Base-by-base conservation (phyloP, 2,888 invertebrate species). In the Scaptomyza cyrtandrae region DNA sequence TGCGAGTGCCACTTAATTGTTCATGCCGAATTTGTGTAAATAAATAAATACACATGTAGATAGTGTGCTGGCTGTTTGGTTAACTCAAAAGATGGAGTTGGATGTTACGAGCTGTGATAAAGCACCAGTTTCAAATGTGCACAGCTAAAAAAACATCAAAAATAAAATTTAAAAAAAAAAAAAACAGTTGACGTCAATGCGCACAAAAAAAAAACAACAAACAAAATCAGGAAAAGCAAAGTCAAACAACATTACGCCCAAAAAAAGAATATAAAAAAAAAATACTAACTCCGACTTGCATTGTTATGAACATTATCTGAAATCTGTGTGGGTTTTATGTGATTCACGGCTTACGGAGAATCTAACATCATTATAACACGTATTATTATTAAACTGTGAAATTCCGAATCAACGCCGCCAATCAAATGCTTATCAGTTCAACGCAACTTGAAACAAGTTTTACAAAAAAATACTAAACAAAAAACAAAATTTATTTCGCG, bases 181-280 rank as follows among this genome's bases (percentile, higher is more conserved):
- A 69, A 57, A 66, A 48, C 60, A 10, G 39, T 63, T 86, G 86
- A 84, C 86, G 86, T 84, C 86, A 83, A 80, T 75, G 56, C 58
- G 60, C 67, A 57, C 55, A 16, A 41, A 39, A 39, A 39, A 35
- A 3, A 39, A 39, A 39, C 13, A 3, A n/a, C 6, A 33, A 13
- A 37, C 3, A 59, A 73, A 59, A 49, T 1, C 69, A 59, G 71
- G 58, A 70, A 82, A 61, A 75, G 24, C 33, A 45, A 50, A 39
- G 31, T 55, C 41, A 57, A 61, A 54, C 44, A 57, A 49, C 57
- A 60, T 39, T 55, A 66, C 70, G 55, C 56, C 57, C 54, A 37
- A 48, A 65, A n/a, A n/a, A n/a, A n/a, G n/a, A n/a, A n/a, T n/a
- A 68, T 68, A 49, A 44, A 41, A 58, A 33, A 61, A 53, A 54